These are phyloP conservation scores for Zaprionus ornatus DNA, from an alignment of 1,140 invertebrate species.

Conservation along the genomic window DNA sequence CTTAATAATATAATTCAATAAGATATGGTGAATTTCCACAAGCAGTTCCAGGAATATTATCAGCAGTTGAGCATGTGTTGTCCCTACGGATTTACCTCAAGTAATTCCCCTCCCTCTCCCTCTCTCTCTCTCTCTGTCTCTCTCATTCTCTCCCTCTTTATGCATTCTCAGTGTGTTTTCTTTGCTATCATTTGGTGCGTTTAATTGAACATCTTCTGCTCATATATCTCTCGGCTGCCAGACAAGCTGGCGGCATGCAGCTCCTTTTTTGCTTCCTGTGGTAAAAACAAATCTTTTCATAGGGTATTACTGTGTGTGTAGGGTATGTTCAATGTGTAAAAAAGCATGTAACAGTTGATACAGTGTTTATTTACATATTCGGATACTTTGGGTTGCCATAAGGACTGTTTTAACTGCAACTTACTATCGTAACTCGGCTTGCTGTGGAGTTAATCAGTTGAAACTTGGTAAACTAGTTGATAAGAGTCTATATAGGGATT, in stretches of 20 bases:
- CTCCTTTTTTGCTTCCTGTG: conserved; percentile 27
- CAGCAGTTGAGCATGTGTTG: background rate
- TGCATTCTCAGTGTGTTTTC: background rate
- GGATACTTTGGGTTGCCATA: too few species aligned
- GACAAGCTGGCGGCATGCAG: conserved; percentile 24
- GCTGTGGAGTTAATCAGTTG: background rate
- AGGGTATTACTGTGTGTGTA: background rate
- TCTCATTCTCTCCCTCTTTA: background rate
- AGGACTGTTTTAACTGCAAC: background rate
- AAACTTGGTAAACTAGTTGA: background rate
- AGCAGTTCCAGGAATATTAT: background rate
- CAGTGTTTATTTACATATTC: background rate
- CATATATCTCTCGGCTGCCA: conserved; percentile 8
- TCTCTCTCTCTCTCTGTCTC: background rate
- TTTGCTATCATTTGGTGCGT: conserved; percentile 13
- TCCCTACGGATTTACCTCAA: background rate
- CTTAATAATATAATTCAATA: background rate
- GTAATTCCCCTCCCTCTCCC: background rate
- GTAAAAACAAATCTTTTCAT: conserved; percentile 6
- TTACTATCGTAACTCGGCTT: background rate
- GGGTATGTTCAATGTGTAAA: background rate
- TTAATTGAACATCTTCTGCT: conserved; percentile 25
- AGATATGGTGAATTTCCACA: background rate
- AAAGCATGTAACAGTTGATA: background rate
- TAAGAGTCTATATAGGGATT: background rate